Evolutionary conservation across 2,113 vertebrate species (phyloP).

Genomic region (Fulmarus glacialis): DNA sequence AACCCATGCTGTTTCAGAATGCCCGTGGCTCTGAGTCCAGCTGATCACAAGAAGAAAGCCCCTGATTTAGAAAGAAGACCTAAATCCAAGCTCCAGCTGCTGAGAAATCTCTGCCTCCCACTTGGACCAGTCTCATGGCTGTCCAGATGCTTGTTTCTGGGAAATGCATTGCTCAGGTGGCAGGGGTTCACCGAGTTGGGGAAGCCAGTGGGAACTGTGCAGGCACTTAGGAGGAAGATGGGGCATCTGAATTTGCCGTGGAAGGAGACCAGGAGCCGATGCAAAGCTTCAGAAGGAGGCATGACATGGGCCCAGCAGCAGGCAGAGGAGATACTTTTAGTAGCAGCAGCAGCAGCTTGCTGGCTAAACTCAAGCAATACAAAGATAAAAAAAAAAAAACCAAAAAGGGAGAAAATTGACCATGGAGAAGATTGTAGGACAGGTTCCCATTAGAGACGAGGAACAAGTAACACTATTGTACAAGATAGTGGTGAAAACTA

Average conservation of each 20-base stretch:
- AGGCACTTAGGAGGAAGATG: neutral
- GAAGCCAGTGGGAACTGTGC: neutral
- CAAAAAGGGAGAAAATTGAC: neutral
- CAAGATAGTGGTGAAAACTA: neutral
- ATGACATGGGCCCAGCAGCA: neutral
- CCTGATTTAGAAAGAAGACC: neutral
- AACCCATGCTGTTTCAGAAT: neutral
- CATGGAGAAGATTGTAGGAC: neutral
- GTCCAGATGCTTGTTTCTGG: neutral
- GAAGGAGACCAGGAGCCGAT: neutral
- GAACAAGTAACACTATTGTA: neutral
- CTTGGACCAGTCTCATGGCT: neutral
- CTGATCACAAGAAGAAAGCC: neutral
- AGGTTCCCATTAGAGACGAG: neutral
- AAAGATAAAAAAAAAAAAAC: neutral
- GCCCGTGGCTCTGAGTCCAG: accelerated
- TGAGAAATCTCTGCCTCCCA: neutral
- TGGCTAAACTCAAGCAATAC: neutral
- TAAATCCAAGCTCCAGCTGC: neutral
- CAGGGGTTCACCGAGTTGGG: neutral
- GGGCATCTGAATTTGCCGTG: neutral
- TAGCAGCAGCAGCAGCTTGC: neutral
- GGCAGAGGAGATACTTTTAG: neutral
- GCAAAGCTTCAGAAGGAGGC: neutral
- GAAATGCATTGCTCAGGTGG: neutral